Evolutionary conservation across 1,140 invertebrate species (phyloP).

Genomic region (Dolichoris vasculosae): DNA sequence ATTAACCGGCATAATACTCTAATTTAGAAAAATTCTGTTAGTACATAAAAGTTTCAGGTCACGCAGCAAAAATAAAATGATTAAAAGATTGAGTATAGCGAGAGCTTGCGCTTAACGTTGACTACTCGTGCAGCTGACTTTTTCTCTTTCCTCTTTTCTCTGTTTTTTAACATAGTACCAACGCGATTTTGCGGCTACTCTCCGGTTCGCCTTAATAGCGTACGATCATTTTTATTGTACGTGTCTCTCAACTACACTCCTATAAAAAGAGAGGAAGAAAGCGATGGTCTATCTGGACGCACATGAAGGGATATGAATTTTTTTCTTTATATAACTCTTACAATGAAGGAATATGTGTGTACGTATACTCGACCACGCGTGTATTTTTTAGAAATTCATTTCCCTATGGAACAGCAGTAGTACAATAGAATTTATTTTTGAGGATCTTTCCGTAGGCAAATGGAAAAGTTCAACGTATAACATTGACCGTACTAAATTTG

Average conservation of each 20-base stretch:
- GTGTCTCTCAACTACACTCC: constrained; percentile 5
- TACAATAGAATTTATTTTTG: constrained; percentile 41
- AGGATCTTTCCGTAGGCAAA: constrained; percentile 14
- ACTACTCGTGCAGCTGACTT: background rate
- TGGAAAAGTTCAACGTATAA: constrained; percentile 6
- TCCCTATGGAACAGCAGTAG: constrained; percentile 8
- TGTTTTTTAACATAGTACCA: background rate
- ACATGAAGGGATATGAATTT: constrained; percentile 27
- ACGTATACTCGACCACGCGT: background rate
- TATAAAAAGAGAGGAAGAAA: background rate
- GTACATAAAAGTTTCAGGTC: constrained; percentile 12
- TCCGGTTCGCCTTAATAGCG: background rate
- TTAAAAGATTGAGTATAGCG: constrained; percentile 15
- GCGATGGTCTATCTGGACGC: background rate
- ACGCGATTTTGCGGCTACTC: background rate
- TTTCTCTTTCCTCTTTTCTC: background rate
- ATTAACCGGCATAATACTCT: background rate
- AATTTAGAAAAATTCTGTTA: background rate
- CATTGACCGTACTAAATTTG: constrained; percentile 22
- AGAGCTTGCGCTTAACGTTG: background rate
- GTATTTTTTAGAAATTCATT: constrained; percentile 46
- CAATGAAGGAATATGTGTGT: background rate
- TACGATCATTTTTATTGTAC: constrained; percentile 42
- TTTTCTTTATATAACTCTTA: background rate
- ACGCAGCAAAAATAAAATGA: constrained; percentile 27